Evolutionary conservation across 2,797 vertebrate species (phyloP), one percentile per base, ranked within the genome.

Genomic region (Schizothorax lantsangensis): DNA sequence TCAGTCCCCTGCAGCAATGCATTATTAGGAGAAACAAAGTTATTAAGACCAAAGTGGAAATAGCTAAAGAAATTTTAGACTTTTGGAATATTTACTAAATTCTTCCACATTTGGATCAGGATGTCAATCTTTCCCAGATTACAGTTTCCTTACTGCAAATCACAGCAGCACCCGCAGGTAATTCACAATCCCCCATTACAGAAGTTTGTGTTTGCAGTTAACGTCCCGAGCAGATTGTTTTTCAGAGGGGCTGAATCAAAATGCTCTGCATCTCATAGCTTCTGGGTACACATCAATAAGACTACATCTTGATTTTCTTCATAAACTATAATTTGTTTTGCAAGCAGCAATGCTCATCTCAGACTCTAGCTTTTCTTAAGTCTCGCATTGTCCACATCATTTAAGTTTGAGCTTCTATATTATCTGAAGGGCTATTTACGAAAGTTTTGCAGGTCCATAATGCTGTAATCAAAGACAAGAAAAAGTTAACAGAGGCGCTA

Each of bases 391-490:
- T 81, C 30, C 79, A 68, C 21, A 49, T 81, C 79, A 8, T 21
- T 82, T 21, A 40, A 17, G 11, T 64, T 77, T 30, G 11, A 49
- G 78, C 9, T 11, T 17, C 71, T 57, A 19, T 26, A 11, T 47
- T 66, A 84, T 85, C 77, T 68, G 47, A 86, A 89, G 87, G 87
- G 86, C 78, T 88, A 59, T 68, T 87, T 82, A 64, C 4, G 3
- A 38, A 62, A 10, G 54, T 71, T 57, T 47, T n/a, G 52, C 45
- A 75, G 10, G 40, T 36, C 54, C 36, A 83, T 26, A 47, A 40
- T 30, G 54, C 40, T 38, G 12, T 52, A 83, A 57, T 59, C 59
- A 74, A 52, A 79, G 8, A 38, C 15, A 30, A 21, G 3, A 19
- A 54, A 38, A 26, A 52, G 47, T 40, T 43, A 40, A 21, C 52